phyloP scores from a whole-genome alignment of 2,113 vertebrate species.

The Zosterops pallidus region DNA sequence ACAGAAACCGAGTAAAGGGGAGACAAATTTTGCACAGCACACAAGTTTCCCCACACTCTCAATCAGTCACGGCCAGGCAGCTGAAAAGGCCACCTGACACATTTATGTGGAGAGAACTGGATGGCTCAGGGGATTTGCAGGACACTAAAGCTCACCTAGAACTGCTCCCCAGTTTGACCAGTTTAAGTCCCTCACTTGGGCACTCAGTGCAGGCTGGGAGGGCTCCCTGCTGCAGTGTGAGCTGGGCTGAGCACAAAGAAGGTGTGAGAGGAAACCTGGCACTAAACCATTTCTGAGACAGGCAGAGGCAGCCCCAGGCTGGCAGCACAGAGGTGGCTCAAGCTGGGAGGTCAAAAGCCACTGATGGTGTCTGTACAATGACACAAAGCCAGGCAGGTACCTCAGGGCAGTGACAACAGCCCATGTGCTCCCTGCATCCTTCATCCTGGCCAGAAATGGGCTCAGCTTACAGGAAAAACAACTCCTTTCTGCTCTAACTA shows the following conservation, averaged over 20 bases:
- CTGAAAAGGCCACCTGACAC: neutral
- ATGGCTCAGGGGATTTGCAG: neutral
- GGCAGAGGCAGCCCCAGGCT: neutral
- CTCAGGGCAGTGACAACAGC: neutral
- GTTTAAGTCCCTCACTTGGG: rapidly evolving
- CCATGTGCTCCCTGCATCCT: rapidly evolving
- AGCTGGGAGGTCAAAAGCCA: neutral
- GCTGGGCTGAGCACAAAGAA: neutral
- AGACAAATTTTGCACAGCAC: neutral
- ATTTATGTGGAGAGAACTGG: neutral
- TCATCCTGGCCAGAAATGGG: neutral
- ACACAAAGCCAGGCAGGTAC: neutral
- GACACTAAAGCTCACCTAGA: neutral
- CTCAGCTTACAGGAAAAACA: neutral
- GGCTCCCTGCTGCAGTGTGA: neutral
- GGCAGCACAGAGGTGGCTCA: neutral
- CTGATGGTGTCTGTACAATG: neutral
- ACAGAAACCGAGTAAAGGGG: neutral
- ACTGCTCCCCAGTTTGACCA: neutral
- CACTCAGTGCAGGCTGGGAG: neutral
- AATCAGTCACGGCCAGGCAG: neutral
- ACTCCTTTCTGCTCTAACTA: neutral
- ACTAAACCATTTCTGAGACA: neutral
- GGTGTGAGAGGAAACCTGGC: neutral
- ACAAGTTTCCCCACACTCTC: neutral